A percentile compares a stretch with the other conserved stretches of the same genome.
Conservation (phyloP, 1,140 invertebrate species). For the Dendrolimus kikuchii region DNA sequence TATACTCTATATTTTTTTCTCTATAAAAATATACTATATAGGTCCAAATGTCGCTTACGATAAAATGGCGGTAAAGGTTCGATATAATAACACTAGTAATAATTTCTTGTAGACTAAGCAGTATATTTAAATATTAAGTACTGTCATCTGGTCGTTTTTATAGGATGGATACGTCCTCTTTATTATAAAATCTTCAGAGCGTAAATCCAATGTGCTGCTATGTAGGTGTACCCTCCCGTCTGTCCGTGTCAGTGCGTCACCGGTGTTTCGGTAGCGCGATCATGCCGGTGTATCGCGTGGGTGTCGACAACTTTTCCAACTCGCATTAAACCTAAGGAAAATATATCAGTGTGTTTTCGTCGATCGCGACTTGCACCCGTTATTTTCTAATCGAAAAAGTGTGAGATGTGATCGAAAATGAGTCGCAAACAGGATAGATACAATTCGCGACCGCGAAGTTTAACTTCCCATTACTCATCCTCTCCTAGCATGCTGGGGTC, state of each 20-base stretch:
- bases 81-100: too few relatives aligned
- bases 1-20: too few relatives aligned
- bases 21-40: too few relatives aligned
- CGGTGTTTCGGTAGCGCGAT: conserved; percentile 39
- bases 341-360: conserved; percentile 57
- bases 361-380: conserved; percentile 35
- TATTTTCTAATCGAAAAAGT: conserved; percentile 17
- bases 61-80: too few relatives aligned
- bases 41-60: too few relatives aligned
- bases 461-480: conserved; percentile 52
- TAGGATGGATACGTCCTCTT: too few relatives aligned
- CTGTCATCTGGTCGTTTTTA: too few relatives aligned
- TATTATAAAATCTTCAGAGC: too few relatives aligned
- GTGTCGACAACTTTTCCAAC: conserved; percentile 56
- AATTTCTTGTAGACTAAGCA: too few relatives aligned
- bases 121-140: too few relatives aligned
- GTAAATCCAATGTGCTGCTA: too few relatives aligned
- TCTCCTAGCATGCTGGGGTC: conserved; percentile 55
- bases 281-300: conserved; percentile 37
- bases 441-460: conserved; percentile 47
- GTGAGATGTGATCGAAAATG: conserved; percentile 50
- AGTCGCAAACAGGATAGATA: conserved; percentile 62
- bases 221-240: conserved; percentile 8
- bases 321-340: conserved; percentile 45
- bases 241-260: conserved; percentile 37